phyloP scores from a whole-genome alignment of 2,888 invertebrate genomes.

The Cosmia trapezina region DNA sequence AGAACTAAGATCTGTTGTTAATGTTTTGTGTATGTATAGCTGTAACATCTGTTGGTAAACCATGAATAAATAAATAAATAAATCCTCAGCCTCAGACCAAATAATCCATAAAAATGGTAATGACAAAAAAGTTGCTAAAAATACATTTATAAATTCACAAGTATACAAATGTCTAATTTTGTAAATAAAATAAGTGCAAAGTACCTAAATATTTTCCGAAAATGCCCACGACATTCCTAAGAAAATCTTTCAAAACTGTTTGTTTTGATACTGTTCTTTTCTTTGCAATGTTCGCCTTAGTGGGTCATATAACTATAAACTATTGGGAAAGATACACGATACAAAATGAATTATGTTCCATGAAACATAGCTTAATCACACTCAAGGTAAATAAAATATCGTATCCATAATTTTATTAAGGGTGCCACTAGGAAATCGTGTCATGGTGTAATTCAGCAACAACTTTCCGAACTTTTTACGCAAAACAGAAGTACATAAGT shows the following conservation, averaged over 20 bases:
- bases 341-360: constrained; percentile 73
- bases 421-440: no score
- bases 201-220: not conserved
- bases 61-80: no score
- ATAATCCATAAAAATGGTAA: constrained; percentile 9
- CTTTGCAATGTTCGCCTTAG: constrained; percentile 73
- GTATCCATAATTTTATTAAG: not conserved
- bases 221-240: constrained; percentile 69
- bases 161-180: not conserved
- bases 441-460: no score
- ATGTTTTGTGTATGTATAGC: no score
- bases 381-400: constrained; percentile 74
- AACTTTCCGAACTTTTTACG: no score
- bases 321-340: constrained; percentile 81
- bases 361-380: constrained; percentile 76
- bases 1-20: no score
- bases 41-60: no score
- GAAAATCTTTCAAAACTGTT: constrained; percentile 66
- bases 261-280: constrained; percentile 75
- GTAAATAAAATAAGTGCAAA: not conserved
- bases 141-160: constrained; percentile 27
- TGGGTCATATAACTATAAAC: constrained; percentile 77
- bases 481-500: no score
- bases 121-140: not conserved
- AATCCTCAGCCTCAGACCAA: no score